Evolutionary conservation across 1,140 invertebrate genomes (phyloP), one percentile per base, ranked within the genome.

Genomic region (Anastrepha ludens): DNA sequence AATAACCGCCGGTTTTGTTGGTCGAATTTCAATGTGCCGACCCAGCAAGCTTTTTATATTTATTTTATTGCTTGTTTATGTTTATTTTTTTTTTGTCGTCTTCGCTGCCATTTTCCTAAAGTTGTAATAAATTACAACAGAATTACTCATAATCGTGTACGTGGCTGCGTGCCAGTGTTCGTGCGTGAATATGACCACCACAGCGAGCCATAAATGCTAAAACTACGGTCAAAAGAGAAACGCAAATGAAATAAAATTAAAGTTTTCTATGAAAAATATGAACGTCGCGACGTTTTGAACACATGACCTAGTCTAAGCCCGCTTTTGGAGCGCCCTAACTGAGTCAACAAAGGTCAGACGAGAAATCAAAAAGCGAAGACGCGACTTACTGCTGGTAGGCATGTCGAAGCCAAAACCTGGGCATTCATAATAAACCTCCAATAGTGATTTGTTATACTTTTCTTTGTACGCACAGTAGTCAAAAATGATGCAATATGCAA

Each of bases 81-180:
- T 29, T 29, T 29, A 44, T 70, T 41, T 15, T 15, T 41, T 41
- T 47, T 44, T 74, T 74, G 2, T 41, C 41, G 67, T 47, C 67
- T 17, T 15, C 39, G 67, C 67, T 74, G 67, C 44, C 67, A 74
- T 74, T 74, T 39, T 3, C 67, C 41, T 74, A 39, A 47, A 74
- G 67, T 74, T 47, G 67, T 74, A 74, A 74, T 74, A 74, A 74
- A 74, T 74, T 74, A 74, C 67, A 17, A 47, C 67, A 74, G 67
- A 74, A 74, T 74, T 74, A 74, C 67, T 74, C 67, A 74, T 74
- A 74, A 8, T 4, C 3, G 67, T 39, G 67, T 44, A 41, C 41
- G 67, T 47, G 65, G 20, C 11, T 64, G 62, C 62, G 17, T 17
- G 62, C 62, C 62, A 29, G 29, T 29, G 29, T 29, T 29, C 29